Base-by-base conservation (phyloP, 2,113 vertebrate species). In the Meriones unguiculatus region DNA sequence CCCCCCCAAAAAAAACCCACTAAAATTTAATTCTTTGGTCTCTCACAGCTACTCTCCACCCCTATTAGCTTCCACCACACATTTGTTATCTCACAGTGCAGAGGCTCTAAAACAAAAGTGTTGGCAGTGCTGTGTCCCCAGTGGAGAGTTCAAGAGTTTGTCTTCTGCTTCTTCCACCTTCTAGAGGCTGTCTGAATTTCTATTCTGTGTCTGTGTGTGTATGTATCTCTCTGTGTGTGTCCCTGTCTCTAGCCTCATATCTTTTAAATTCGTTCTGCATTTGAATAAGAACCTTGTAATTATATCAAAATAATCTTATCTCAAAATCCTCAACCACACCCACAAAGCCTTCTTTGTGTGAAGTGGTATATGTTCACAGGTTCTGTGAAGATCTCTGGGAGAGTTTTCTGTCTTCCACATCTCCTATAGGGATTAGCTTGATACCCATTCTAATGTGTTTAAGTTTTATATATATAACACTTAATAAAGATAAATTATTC, bases 281-380 rank as follows among this genome's bases (percentile, higher is more conserved):
- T 46, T 13, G 78, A 94, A 24, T 62, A 92, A 90, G 75, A 87
- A 96, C 22, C 22, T 65, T 84, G 28, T 38, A 25, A 78, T 94
- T 78, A 32, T n/a, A 77, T 57, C n/a, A 59, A 32, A 11, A 64
- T 76, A 89, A 62, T 84, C 24, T 35, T 67, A 72, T 65, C 35
- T 90, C 81, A 92, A 94, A 86, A 62, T 81, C 80, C 78, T 38
- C 25, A 24, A 38, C 6, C 22, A 9, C 38, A 52, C 17, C 32
- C 52, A n/a, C 41, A 50, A 76, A 87, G 5, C 59, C 25, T 46
- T 2, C 50, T 62, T 87, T 76, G 64, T 72, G 5, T 65, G n/a
- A 94, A 5, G 46, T 7, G 18, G n/a, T 22, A 11, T 32, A 24
- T 13, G 89, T 59, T 72, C 78, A 25, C 5, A 41, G 67, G 62